Evolutionary conservation across 2,888 invertebrate species (phyloP).

Genomic region (Drosophila multiciliata): DNA sequence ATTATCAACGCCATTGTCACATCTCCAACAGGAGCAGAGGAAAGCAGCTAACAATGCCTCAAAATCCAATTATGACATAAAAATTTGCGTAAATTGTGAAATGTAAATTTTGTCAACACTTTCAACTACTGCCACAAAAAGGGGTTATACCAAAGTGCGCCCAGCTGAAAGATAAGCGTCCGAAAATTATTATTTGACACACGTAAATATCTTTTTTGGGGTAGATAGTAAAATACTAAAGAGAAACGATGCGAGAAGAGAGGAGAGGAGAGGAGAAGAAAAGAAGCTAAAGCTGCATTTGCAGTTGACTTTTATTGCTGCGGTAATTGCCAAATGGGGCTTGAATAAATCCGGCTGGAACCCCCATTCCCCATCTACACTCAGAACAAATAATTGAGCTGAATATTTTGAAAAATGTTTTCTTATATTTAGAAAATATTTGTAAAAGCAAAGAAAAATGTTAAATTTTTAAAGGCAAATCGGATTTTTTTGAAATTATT

Average conservation of each 20-base stretch:
- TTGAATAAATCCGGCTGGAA: conserved; percentile 56
- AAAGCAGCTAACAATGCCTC: conserved; percentile 51
- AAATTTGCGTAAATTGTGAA: conserved; percentile 77
- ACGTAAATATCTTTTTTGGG: conserved; percentile 64
- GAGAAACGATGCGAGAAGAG: not conserved
- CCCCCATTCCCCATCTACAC: not conserved
- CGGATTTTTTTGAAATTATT: not conserved
- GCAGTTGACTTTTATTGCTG: conserved; percentile 77
- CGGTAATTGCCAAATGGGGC: conserved; percentile 79
- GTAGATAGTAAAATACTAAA: conserved; percentile 62
- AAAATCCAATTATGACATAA: conserved; percentile 78
- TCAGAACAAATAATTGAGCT: not conserved
- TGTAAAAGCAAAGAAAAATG: too few relatives aligned
- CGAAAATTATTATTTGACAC: conserved; percentile 77
- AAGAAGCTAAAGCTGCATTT: conserved; percentile 22
- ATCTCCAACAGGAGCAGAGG: conserved; percentile 38
- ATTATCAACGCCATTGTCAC: conserved; percentile 75
- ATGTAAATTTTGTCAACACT: conserved; percentile 73
- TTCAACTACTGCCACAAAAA: conserved; percentile 38
- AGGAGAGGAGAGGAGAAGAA: not conserved
- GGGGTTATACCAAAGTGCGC: conserved; percentile 38
- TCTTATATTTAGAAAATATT: too few relatives aligned
- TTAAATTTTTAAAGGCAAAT: not conserved
- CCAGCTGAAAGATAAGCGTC: conserved; percentile 55
- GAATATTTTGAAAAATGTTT: too few relatives aligned